Evolutionary conservation across 2,888 invertebrate genomes (phyloP).

Genomic region (Parochlus steinenii): DNA sequence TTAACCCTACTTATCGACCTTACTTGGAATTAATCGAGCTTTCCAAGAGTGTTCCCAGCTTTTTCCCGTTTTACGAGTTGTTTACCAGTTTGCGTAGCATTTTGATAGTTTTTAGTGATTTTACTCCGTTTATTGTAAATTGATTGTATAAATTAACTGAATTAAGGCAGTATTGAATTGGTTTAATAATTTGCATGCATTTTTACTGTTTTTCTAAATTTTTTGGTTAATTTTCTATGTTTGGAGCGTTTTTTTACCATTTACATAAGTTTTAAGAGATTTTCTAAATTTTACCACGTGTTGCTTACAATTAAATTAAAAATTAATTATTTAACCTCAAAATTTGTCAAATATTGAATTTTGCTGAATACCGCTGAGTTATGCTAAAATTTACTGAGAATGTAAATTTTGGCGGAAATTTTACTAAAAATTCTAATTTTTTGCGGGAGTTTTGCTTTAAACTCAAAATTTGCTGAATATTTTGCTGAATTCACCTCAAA

Average conservation of each 20-base stretch:
- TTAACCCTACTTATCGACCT: background rate
- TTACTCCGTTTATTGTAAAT: background rate
- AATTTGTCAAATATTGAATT: no score
- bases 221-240: no score
- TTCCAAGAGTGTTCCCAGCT: background rate
- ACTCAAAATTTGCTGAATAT: slow-evolving; percentile 5
- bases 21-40: slow-evolving; percentile 2
- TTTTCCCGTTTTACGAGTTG: no score
- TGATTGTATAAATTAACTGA: background rate
- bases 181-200: background rate
- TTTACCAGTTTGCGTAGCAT: no score
- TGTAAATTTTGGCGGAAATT: background rate
- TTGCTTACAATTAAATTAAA: no score
- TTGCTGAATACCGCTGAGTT: no score
- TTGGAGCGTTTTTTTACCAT: no score
- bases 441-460: slow-evolving; percentile 1
- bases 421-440: slow-evolving; percentile 7
- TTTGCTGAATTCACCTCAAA: background rate
- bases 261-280: no score
- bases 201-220: slow-evolving; percentile 7
- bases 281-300: no score
- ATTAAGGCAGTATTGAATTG: background rate
- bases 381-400: background rate
- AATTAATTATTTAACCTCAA: no score
- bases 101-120: background rate